Evolutionary conservation across 1,140 invertebrate species (phyloP), one percentile per base, ranked within the genome.

Genomic region (Drosophila nigromelanica): DNA sequence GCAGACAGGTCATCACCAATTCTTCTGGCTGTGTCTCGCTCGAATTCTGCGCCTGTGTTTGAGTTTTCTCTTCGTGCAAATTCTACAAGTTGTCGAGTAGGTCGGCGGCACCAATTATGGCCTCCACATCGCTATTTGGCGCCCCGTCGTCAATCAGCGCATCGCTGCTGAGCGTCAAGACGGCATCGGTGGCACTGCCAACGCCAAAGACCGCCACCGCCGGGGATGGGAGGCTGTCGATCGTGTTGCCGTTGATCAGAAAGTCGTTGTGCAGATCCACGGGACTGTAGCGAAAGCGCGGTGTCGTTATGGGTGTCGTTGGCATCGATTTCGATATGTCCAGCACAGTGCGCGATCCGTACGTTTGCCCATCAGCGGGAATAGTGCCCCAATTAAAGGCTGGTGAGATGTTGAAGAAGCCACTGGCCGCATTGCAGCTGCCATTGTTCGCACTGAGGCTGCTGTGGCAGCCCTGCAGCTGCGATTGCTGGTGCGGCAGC

Each of bases 271-370:
- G 93, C 64, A 89, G 62, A 42, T 92, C 91, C 0, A 76, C 73
- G 3, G 91, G 87, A 77, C 93, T 94, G 78, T 94, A 95, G 45
- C 93, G 94, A 79, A 95, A 95, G 15, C 94, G 92, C 14, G 90
- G 92, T 27, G 85, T 91, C 8, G 87, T 90, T 59, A 90, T 91
- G 35, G 94, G 94, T 40, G 94, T 95, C 3, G 94, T 94, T 50
- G 94, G 94, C 91, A 95, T 94, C 0, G 94, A 95, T 76, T 94
- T 94, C 1, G 94, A 95, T 51, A 93, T 93, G 74, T 92, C 89
- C 42, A 89, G 68, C 0, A 73, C 56, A 55, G 74, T 80, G 30
- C 86, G 78, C 10, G 83, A 30, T 30, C 47, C 59, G 21, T 75
- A 81, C 11, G 71, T 56, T 11, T 73, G 67, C 4, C 68, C 4